Conservation (phyloP, 2,113 vertebrate genomes). For the Brienomyrus longianalis region DNA sequence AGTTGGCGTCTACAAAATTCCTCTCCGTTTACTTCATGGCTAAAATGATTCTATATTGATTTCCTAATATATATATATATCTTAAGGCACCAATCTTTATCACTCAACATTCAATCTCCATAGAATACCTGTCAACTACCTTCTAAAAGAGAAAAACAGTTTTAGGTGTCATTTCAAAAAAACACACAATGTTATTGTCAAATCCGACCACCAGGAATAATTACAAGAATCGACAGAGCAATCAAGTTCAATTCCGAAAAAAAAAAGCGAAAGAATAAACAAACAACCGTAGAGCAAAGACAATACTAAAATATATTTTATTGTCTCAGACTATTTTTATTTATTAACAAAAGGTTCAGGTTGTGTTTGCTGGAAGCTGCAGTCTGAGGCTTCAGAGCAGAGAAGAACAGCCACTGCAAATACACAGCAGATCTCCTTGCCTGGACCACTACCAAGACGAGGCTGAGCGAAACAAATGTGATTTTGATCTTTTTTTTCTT, state of each 20-base stretch:
- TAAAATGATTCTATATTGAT: background rate
- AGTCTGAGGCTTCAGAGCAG: background rate
- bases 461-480: background rate
- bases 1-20: background rate
- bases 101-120: background rate
- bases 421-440: background rate
- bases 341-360: background rate
- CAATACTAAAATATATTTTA: background rate
- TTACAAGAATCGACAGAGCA: background rate
- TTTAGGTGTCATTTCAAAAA: slow-evolving; percentile 6
- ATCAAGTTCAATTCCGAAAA: background rate
- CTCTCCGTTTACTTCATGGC: background rate
- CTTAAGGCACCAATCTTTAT: background rate
- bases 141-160: background rate
- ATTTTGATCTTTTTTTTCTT: background rate
- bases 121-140: background rate
- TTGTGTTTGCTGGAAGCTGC: background rate
- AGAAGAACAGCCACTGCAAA: background rate
- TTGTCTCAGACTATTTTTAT: background rate
- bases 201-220: background rate
- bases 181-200: background rate
- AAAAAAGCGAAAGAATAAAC: background rate
- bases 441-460: background rate
- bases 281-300: background rate
- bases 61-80: background rate